phyloP scores from a whole-genome alignment of 2,797 vertebrate genomes.

The Astyanax mexicanus region DNA sequence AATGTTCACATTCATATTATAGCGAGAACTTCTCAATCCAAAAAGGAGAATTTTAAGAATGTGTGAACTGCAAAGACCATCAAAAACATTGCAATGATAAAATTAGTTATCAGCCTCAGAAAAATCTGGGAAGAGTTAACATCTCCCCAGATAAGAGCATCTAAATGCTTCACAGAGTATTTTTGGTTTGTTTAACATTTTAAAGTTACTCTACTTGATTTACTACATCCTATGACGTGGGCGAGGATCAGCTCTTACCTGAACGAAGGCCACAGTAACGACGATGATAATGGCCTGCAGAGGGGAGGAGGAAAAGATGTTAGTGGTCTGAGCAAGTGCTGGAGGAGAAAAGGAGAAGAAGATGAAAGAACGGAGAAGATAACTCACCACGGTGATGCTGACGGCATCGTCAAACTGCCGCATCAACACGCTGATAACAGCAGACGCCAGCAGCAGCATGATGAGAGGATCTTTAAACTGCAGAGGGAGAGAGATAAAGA shows the following conservation, averaged over 20 bases:
- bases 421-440: constrained; percentile 97
- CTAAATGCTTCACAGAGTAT: too few species aligned
- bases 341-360: background rate
- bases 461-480: constrained; percentile 98
- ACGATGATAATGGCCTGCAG: constrained; percentile 96
- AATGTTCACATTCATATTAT: too few species aligned
- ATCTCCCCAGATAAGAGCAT: too few species aligned
- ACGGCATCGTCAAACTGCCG: constrained; percentile 97
- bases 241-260: constrained; percentile 81
- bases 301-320: constrained; percentile 6
- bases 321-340: background rate
- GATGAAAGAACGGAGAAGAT: background rate
- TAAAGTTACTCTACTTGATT: too few species aligned
- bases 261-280: constrained; percentile 96
- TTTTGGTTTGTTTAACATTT: too few species aligned
- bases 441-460: constrained; percentile 94
- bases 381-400: constrained; percentile 98
- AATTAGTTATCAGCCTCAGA: too few species aligned
- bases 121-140: too few species aligned
- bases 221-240: too few species aligned
- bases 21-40: too few species aligned
- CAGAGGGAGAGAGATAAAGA: background rate
- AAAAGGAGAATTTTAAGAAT: too few species aligned
- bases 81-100: too few species aligned
- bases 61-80: too few species aligned